These are phyloP conservation scores for Muraenolepis orangiensis DNA, from an alignment of 2,797 vertebrate species.

Conservation along the genomic window DNA sequence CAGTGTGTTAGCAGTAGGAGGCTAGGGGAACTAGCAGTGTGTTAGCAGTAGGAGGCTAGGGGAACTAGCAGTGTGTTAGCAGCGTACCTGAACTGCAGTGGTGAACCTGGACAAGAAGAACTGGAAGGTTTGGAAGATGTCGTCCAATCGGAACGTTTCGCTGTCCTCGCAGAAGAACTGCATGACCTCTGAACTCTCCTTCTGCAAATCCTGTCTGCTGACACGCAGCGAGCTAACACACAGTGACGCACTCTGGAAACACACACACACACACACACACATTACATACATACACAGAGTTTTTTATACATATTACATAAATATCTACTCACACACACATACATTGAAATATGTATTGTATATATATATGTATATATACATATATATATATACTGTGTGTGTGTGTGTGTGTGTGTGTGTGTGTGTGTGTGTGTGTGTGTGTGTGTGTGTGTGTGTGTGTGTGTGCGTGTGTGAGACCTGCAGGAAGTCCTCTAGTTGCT, in stretches of 20 bases:
- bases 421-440: slow-evolving; percentile 1
- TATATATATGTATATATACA: no score
- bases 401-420: background rate
- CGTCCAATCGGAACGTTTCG: slow-evolving; percentile 85
- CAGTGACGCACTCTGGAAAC: slow-evolving; percentile 18
- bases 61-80: background rate
- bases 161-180: slow-evolving; percentile 95
- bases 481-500: slow-evolving; percentile 83
- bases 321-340: no score
- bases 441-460: slow-evolving; percentile 8
- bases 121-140: slow-evolving; percentile 87
- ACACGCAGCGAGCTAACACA: slow-evolving; percentile 71
- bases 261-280: slow-evolving; percentile 17
- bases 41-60: background rate
- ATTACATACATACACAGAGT: slow-evolving; percentile 6
- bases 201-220: slow-evolving; percentile 69
- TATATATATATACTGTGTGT: no score
- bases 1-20: no score
- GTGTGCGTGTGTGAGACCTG: slow-evolving; percentile 71
- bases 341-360: no score
- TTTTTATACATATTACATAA: no score
- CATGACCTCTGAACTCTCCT: slow-evolving; percentile 78
- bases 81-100: slow-evolving; percentile 82
- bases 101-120: slow-evolving; percentile 85
- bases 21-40: no score